Conservation (phyloP, 2,888 invertebrate species). For the Scaptomyza parva region DNA sequence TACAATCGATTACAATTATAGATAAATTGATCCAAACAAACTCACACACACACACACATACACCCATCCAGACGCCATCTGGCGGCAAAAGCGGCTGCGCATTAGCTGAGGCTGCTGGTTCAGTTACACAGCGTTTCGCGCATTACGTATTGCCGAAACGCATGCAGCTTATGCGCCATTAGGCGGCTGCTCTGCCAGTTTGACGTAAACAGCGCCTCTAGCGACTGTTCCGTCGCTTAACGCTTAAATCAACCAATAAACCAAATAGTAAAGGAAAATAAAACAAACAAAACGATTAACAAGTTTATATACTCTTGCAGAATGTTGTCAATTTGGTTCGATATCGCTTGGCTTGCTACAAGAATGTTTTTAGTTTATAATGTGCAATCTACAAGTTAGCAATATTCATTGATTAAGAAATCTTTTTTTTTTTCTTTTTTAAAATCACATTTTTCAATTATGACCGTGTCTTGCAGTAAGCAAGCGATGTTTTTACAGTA, state of each 20-base stretch:
- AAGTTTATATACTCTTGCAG: conserved; percentile 9
- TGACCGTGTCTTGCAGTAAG: neutral
- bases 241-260: conserved; percentile 35
- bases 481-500: neutral
- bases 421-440: neutral
- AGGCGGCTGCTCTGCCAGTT: too few species aligned
- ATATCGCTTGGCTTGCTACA: neutral
- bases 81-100: conserved; percentile 31
- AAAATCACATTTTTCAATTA: neutral
- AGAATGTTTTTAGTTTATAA: neutral
- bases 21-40: conserved; percentile 20
- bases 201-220: conserved; percentile 22
- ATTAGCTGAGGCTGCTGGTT: conserved; percentile 68
- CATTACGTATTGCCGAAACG: conserved; percentile 22
- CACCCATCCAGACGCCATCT: conserved; percentile 34
- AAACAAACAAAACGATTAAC: neutral
- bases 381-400: neutral
- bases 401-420: neutral
- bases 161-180: conserved; percentile 21
- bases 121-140: conserved; percentile 56
- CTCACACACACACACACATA: conserved; percentile 5
- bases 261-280: conserved; percentile 24
- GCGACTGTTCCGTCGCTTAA: conserved; percentile 30
- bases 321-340: neutral
- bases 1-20: conserved; percentile 28